Evolutionary conservation across 1,140 invertebrate species (phyloP), one percentile per base, ranked within the genome.

Genomic region (Laodelphax striatellus): DNA sequence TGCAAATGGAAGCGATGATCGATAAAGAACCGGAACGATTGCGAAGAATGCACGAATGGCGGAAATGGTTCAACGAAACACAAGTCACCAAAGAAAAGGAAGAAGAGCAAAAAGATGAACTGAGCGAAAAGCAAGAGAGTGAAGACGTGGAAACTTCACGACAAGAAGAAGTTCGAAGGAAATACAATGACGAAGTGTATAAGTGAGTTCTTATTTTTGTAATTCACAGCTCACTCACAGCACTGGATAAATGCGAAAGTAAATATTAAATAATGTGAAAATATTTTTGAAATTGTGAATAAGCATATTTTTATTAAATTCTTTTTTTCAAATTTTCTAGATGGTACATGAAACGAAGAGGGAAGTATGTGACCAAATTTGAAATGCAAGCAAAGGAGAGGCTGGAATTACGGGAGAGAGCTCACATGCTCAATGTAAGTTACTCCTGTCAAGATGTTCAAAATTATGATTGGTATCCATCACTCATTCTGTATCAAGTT

Each of bases 171-270:
- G 62, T 55, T 14, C 34, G 54, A 14, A 58, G 54, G 28, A 62
- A 62, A 43, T 58, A 58, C 31, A 62, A 62, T 28, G 52, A 58
- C 41, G 61, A 62, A 34, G 56, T 60, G 42, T 63, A 63, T 43
- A 63, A 63, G 62, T 63, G 57, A 52, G 53, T 46, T 28, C 24
- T 28, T 2, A 28, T 28, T 6, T 28, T 6, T 28, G 24, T 28
- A 4, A 28, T 28, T 28, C 6, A 28, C 24, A 28, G 24, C 24
- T 28, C 2, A 28, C 6, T 6, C 6, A 28, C 6, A 4, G 24
- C 2, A 28, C 24, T 28, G 24, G 24, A 4, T 28, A 4, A 4
- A 28, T 28, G 24, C 6, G 24, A 28, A 2, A 28, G 24, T 28
- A 6, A 28, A 28, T 28, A 28, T 28, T 28, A 28, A 28, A 28